Percentiles rank a stretch among this genome's conserved stretches.
These are phyloP conservation scores for Drosophila nannoptera DNA, from an alignment of 1,140 invertebrate species.

Conservation along the genomic window DNA sequence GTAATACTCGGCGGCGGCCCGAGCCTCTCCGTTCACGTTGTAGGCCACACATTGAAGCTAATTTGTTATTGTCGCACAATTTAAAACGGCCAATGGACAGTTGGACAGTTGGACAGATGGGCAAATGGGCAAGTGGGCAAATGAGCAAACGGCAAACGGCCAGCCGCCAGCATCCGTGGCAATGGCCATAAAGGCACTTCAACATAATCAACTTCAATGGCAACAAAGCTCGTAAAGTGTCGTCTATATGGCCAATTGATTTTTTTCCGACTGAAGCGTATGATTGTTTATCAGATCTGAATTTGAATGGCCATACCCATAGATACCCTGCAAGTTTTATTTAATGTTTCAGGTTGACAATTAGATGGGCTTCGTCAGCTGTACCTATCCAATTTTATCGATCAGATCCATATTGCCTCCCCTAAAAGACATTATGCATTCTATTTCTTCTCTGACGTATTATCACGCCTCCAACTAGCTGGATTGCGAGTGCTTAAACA, in stretches of 20 bases:
- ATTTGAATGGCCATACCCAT: slow-evolving; percentile 21
- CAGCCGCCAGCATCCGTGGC: not conserved
- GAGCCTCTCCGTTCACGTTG: slow-evolving; percentile 6
- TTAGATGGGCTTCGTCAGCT: no score
- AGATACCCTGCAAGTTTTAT: slow-evolving; percentile 17
- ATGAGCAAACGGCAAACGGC: slow-evolving; percentile 28
- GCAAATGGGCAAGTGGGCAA: slow-evolving; percentile 27
- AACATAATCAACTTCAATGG: slow-evolving; percentile 59
- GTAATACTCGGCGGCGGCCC: slow-evolving; percentile 24
- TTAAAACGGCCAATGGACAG: slow-evolving; percentile 34
- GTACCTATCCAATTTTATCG: no score
- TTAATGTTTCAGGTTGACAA: slow-evolving; percentile 9
- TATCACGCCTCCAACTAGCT: not conserved
- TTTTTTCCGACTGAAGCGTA: slow-evolving; percentile 34
- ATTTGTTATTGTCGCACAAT: slow-evolving; percentile 74
- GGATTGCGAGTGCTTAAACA: slow-evolving; percentile 32
- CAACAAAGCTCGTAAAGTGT: slow-evolving; percentile 54
- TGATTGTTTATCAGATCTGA: slow-evolving; percentile 23
- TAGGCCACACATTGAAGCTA: slow-evolving; percentile 50
- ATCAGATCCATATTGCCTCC: no score
- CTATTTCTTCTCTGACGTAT: not conserved
- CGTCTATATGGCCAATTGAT: slow-evolving; percentile 65
- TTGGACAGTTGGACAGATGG: slow-evolving; percentile 30
- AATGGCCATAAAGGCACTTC: slow-evolving; percentile 33
- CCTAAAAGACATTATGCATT: no score